Evolutionary conservation across 2,113 vertebrate genomes (phyloP).

Genomic region (Siphamia tubifer): DNA sequence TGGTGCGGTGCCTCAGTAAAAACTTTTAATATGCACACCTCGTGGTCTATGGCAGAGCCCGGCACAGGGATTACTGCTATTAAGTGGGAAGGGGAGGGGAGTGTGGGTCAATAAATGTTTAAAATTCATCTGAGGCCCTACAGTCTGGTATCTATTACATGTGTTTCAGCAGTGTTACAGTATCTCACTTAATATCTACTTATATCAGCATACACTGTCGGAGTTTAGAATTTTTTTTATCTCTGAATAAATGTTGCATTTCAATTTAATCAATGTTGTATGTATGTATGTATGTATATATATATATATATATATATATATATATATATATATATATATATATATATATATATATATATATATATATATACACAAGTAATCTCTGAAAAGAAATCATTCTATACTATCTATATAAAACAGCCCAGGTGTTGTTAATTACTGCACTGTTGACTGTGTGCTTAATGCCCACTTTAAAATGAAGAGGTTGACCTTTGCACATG

Average conservation of each 20-base stretch:
- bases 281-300: no score
- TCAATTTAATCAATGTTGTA: background rate
- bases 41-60: slow-evolving; percentile 55
- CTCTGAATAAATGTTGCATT: background rate
- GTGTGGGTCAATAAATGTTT: slow-evolving; percentile 76
- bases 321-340: no score
- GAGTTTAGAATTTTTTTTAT: no score
- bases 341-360: no score
- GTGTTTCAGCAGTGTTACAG: slow-evolving; percentile 9
- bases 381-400: background rate
- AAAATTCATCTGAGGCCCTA: slow-evolving; percentile 67
- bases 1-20: slow-evolving; percentile 66
- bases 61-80: slow-evolving; percentile 59
- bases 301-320: no score
- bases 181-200: background rate
- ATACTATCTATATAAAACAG: background rate
- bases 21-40: slow-evolving; percentile 81
- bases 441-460: slow-evolving; percentile 34
- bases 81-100: slow-evolving; percentile 22
- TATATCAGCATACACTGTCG: background rate
- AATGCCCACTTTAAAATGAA: slow-evolving; percentile 48
- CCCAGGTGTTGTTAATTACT: slow-evolving; percentile 32
- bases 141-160: slow-evolving; percentile 37
- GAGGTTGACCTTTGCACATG: slow-evolving; percentile 52
- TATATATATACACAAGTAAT: background rate